Base-by-base conservation (phyloP, 2,888 invertebrate genomes). In the Drosophila maculinotata region DNA sequence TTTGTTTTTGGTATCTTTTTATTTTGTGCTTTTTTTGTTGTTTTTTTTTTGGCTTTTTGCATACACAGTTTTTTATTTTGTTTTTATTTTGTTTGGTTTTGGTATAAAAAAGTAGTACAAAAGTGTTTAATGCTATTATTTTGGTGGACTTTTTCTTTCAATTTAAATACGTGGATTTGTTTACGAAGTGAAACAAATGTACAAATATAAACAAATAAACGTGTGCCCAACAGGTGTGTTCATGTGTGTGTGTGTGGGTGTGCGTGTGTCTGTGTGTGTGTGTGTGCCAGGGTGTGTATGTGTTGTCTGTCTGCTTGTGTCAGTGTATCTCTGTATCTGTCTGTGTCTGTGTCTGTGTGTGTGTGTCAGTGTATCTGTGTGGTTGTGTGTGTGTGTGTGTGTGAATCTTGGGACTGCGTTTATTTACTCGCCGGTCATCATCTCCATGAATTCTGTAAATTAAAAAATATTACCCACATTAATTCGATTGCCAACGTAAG, bases 391-490 rank as follows among this genome's bases (percentile, higher is more conserved):
- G 42, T 36, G 30, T 48, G 33, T 31, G 49, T 57, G 62, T 56
- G 70, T 62, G 60, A 62, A 54, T 74, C 68, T 60, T 51, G 59
- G 67, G 65, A 52, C 71, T 67, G 65, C 66, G 66, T 72, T 65
- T 67, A 72, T 90, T 94, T 95, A 96, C 95, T 97, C 96, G 92
- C 97, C 97, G 76, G 97, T 97, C 97, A 97, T 97, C 97, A 97
- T 97, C 92, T 97, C 97, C 97, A 97, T 97, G 93, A 97, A 97
- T 94, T 97, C 97, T 97, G 94, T 79, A 95, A 95, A 91, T 80
- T 45, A 87, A 92, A 92, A 89, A 86, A 77, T 70, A 77, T 67
- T 67, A 63, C 64, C 68, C 72, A 71, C 67, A 62, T 74, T 67
- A 80, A 73, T 66, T 45, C 56, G 10, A 20, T 17, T 62, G 75